Evolutionary conservation across 2,888 invertebrate species (phyloP).

Genomic region (Netelia fuscicornis): DNA sequence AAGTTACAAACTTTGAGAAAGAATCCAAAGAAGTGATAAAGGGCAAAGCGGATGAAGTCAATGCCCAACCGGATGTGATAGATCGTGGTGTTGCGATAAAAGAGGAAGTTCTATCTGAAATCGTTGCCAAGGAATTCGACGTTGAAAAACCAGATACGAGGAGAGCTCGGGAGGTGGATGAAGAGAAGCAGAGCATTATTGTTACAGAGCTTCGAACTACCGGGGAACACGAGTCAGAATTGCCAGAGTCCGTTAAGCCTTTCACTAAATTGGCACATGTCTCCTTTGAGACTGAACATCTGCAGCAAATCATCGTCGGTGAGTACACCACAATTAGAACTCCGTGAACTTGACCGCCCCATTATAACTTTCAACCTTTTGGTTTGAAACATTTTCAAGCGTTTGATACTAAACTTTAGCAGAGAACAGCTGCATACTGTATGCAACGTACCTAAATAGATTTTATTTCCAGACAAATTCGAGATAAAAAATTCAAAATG

Average conservation of each 20-base stretch:
- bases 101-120: conserved; percentile 80
- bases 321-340: conserved; percentile 74
- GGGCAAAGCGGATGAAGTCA: conserved; percentile 84
- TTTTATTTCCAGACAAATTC: too few species aligned
- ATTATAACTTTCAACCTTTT: too few species aligned
- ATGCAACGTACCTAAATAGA: too few species aligned
- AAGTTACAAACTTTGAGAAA: conserved; percentile 83
- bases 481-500: too few species aligned
- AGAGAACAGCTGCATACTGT: too few species aligned
- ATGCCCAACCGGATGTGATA: conserved; percentile 84
- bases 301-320: conserved; percentile 78
- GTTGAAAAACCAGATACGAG: conserved; percentile 77
- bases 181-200: conserved; percentile 85
- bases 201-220: conserved; percentile 85
- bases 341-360: too few species aligned
- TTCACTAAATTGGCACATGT: conserved; percentile 84
- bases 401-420: too few species aligned
- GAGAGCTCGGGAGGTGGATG: conserved; percentile 78
- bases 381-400: too few species aligned
- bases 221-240: conserved; percentile 85
- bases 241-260: conserved; percentile 83
- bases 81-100: conserved; percentile 84
- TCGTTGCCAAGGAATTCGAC: conserved; percentile 75
- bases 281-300: conserved; percentile 80
- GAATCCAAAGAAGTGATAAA: conserved; percentile 82